A percentile compares a stretch with the other conserved stretches of the same genome.
Conservation (phyloP, 2,113 vertebrate species). For the Hiodon tergisus region DNA sequence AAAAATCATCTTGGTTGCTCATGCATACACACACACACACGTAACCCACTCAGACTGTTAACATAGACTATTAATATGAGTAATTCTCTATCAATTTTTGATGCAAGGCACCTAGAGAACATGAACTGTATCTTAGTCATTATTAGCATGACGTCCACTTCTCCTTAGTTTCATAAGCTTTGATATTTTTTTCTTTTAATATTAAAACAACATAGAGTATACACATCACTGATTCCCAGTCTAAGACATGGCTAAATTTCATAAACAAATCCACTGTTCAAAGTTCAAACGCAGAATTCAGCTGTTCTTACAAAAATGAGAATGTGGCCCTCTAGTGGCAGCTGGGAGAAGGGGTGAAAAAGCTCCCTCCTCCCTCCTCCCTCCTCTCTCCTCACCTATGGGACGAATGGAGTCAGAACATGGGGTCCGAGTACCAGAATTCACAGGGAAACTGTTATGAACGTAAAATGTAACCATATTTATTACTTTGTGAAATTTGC, state of each 20-base stretch:
- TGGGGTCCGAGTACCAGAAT: neutral
- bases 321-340: constrained; percentile 13
- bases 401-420: constrained; percentile 4
- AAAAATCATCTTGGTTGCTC: neutral
- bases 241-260: no score
- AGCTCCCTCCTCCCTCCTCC: no score
- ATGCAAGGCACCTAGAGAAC: neutral
- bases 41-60: neutral
- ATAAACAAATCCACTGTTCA: neutral
- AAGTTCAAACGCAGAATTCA: neutral
- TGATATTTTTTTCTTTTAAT: neutral
- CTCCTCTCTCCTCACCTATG: neutral
- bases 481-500: constrained; percentile 41
- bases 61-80: neutral
- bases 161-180: neutral
- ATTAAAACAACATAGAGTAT: neutral
- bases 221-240: neutral
- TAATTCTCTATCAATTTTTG: neutral
- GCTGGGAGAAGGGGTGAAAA: neutral
- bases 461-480: constrained; percentile 34
- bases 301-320: neutral
- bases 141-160: neutral
- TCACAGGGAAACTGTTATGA: neutral
- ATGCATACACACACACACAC: neutral
- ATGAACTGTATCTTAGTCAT: neutral